Percentiles rank a stretch among this genome's conserved stretches.
phyloP scores from a whole-genome alignment of 2,797 vertebrate species.

The Hypotaenidia philippensis region DNA sequence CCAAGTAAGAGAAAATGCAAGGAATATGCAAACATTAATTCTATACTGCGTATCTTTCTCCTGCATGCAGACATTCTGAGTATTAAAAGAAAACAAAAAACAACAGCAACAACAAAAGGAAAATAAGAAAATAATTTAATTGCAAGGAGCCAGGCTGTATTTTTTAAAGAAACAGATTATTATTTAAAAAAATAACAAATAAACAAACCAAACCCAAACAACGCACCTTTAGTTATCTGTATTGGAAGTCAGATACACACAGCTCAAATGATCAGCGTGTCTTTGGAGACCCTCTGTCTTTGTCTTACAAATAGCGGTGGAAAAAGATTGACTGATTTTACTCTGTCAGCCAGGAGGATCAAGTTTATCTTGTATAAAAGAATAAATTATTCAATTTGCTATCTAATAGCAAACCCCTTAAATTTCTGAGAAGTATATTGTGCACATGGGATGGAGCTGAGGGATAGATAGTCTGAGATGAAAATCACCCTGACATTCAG shows the following conservation, averaged over 20 bases:
- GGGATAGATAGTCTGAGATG: neutral
- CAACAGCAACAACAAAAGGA: too few species aligned
- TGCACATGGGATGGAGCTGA: neutral
- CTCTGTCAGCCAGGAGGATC: neutral
- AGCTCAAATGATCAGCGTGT: neutral
- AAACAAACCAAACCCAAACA: too few species aligned
- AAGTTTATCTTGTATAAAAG: neutral
- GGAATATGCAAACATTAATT: neutral
- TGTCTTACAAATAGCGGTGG: neutral
- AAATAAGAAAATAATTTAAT: neutral
- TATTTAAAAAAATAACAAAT: neutral
- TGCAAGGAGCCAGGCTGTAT: neutral
- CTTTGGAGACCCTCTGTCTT: neutral
- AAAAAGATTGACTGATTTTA: constrained; percentile 19
- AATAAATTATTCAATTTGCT: neutral
- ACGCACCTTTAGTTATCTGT: neutral
- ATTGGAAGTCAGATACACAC: neutral
- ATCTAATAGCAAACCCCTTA: neutral
- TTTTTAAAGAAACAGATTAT: neutral
- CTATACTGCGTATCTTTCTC: neutral
- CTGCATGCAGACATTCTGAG: neutral
- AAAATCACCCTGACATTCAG: neutral
- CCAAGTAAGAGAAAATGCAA: neutral
- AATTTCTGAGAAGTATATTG: neutral
- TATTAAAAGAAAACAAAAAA: neutral